phyloP scores from a whole-genome alignment of 2,113 vertebrate species.

The Forbesichthys papilliferus region DNA sequence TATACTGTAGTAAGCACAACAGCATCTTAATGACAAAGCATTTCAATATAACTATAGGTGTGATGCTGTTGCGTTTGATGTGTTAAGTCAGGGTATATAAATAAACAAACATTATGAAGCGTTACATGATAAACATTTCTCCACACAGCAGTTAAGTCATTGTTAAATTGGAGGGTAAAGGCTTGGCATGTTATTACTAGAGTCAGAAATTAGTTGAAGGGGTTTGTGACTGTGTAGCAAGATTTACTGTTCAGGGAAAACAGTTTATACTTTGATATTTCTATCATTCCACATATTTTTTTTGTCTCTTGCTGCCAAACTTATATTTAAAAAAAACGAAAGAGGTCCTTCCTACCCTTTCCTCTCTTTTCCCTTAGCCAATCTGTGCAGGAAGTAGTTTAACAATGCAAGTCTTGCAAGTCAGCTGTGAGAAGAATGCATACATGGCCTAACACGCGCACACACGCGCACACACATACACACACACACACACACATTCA shows the following conservation, averaged over 20 bases:
- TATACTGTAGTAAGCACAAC: no score
- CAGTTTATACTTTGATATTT: not conserved
- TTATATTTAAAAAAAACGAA: not conserved
- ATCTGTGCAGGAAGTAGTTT: slow-evolving; percentile 63
- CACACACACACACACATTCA: not conserved
- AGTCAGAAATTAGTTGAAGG: not conserved
- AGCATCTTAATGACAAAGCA: no score
- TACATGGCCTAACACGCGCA: slow-evolving; percentile 5
- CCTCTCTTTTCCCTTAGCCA: slow-evolving; percentile 46
- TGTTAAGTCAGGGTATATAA: no score
- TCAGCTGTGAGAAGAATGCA: slow-evolving; percentile 42
- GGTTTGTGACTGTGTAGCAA: not conserved
- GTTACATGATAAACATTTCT: no score
- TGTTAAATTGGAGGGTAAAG: not conserved
- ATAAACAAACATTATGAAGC: no score
- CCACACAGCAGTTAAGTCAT: no score
- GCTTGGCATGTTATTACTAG: not conserved
- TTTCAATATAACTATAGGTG: no score
- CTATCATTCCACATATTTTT: slow-evolving; percentile 13
- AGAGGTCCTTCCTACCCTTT: slow-evolving; percentile 63
- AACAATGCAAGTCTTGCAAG: slow-evolving; percentile 66
- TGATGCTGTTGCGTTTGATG: no score
- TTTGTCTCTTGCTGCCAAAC: slow-evolving; percentile 25
- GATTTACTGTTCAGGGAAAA: not conserved
- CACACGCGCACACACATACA: slow-evolving; percentile 13